Evolutionary conservation across 2,113 vertebrate species (phyloP), one percentile per base, ranked within the genome.

Genomic region (Notarius quadriscutis): DNA sequence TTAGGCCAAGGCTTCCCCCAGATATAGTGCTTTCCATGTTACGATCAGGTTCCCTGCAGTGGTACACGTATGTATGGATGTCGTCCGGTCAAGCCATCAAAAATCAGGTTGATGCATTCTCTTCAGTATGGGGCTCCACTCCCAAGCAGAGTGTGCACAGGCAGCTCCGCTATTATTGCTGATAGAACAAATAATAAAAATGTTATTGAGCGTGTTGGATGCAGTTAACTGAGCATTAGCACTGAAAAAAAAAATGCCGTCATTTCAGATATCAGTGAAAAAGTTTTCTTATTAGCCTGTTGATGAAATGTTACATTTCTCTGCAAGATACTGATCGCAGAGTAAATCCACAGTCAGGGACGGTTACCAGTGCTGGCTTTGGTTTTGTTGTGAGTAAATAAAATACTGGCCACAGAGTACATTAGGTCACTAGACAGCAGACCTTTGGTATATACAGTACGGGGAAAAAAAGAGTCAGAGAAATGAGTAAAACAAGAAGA

Each of bases 401-500:
- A 79, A 57, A 55, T 55, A 81, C 77, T 18, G 17, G 7, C 27
- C 27, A 62, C 27, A 20, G 78, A 58, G 27, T 81, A 62, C 0
- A 34, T 81, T 48, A 81, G 57, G 58, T 81, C 78, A 81, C 27
- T 62, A 14, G 18, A 48, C 30, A 62, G 57, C 79, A 71, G 48
- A 84, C 17, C 48, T 69, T 69, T 84, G 8, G n/a, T 14, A 69
- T 67, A 84, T 69, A 18, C 15, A 71, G 10, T 55, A 58, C 6
- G 17, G n/a, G 2, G 18, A 27, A 48, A 27, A 51, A 34, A 83
- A 77, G 57, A 30, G 15, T 25, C n/a, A 50, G 60, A 65, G 22
- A 34, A 69, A 55, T 53, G 30, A 11, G 18, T n/a, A 48, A 86
- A 86, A 34, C n/a, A 81, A 81, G 27, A 81, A 41, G 51, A 80